Base-by-base conservation (phyloP, 2,888 invertebrate genomes). In the Harpalus rufipes region DNA sequence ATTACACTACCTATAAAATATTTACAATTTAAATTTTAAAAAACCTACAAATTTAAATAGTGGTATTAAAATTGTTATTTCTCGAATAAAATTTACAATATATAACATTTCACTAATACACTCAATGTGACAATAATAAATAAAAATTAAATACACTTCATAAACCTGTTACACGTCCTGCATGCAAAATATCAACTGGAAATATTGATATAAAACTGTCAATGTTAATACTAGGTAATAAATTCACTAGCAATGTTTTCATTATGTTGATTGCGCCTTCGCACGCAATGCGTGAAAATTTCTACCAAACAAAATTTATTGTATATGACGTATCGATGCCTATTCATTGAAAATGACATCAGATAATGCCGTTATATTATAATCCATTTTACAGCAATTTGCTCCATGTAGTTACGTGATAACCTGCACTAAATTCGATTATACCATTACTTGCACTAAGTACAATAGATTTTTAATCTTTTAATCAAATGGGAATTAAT, bases 381-480 rank as follows among this genome's bases (percentile, higher is more conserved):
- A 74, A 74, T 74, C 51, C 51, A 74, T 74, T 74, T 74, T 74
- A 74, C 74, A 74, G 56, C 51, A 74, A 74, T 51, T 74, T 74
- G 74, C 51, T 18, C 25, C 21, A 18, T 14, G 44, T 25, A 41
- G 41, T 72, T 72, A 72, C 16, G 44, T 72, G 44, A 74, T 51
- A 74, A 44, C 51, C 51, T 51, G 74, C 51, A 32, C 39, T 68
- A 39, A 7, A 39, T 68, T 68, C 32, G 39, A 68, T 68, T 32
- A 68, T 0, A n/a, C 14, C 68, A 68, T 68, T 68, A 68, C 4
- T 68, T 68, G 14, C 39, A n/a, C 7, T 68, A 39, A 68, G 32
- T 68, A 68, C n/a, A 8, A 65, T 32, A 5, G 12, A 12, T 39
- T 12, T 65, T 65, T 65, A n/a, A 7, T 8, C 12, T 39, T 10